Conservation (phyloP, 2,888 invertebrate species). For the Ceramica pisi region DNA sequence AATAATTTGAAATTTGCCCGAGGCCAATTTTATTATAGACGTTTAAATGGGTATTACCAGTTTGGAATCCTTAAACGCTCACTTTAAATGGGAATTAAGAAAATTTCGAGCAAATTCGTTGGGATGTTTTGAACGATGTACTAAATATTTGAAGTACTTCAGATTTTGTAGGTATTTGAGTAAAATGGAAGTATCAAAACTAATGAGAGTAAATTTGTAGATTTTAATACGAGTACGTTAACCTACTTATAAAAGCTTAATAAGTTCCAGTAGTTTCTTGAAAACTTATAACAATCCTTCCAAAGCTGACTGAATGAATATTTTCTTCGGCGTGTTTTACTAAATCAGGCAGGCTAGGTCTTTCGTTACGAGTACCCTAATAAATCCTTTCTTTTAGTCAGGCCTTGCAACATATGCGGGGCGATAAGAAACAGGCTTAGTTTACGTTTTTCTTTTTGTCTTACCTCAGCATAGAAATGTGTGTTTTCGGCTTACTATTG, state of each 20-base stretch:
- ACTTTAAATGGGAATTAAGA: constrained; percentile 59
- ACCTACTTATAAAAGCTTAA: background rate
- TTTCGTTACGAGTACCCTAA: constrained; percentile 42
- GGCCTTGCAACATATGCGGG: constrained; percentile 38
- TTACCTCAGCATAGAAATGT: constrained; percentile 32
- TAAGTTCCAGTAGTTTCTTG: constrained; percentile 9
- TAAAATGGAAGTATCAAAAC: background rate
- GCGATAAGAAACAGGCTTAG: constrained; percentile 52
- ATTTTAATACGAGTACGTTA: background rate
- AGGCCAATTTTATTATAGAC: constrained; percentile 66
- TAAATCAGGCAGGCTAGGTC: constrained; percentile 37
- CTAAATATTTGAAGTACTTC: constrained; percentile 48
- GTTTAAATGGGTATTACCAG: constrained; percentile 63
- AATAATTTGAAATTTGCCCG: constrained; percentile 68
- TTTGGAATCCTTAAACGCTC: constrained; percentile 61
- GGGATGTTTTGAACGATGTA: constrained; percentile 45
- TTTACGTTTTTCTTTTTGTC: constrained; percentile 32
- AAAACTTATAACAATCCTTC: background rate
- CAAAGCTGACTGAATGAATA: constrained; percentile 11
- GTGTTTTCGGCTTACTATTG: constrained; percentile 9
- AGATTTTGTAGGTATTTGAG: constrained; percentile 16
- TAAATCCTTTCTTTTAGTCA: constrained; percentile 54
- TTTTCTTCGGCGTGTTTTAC: constrained; percentile 28
- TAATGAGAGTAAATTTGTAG: background rate
- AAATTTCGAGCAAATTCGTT: constrained; percentile 47